Base-by-base conservation (phyloP, 2,797 vertebrate species). In the Anas flavirostris region DNA sequence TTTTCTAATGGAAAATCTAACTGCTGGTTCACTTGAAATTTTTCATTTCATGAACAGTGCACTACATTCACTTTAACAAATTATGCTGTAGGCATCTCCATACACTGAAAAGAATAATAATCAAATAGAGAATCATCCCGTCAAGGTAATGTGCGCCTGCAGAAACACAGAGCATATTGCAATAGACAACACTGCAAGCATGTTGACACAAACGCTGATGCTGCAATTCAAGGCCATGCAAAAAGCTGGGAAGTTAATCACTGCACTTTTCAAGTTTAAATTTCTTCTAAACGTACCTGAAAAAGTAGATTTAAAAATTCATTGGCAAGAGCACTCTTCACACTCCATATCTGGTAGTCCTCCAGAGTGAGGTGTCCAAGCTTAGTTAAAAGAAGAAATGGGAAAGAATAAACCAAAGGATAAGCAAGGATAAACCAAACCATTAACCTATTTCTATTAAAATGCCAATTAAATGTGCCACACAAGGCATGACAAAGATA, bases 321-420 rank as follows among this genome's bases (percentile, higher is more conserved):
- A 90, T 99, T 99, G 98, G 99, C 99, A 91, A 99, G 98, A 64
- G 99, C 98, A 91, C 99, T 99, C 98, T 99, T 99, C 96, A 99
- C 99, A 84, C 99, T 99, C 99, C 99, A 99, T 93, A 99, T 99
- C 98, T 99, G 99, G 97, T 99, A 99, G 96, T 99, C 99, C 96
- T 99, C 99, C 83, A 99, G 98, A 72, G 98, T 99, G 96, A 99
- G 98, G 88, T 99, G 99, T 86, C 99, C 99, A 39, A 98, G 96
- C 99, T 99, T 93, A 84, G 95, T 89, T 19, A 72, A 55, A 91
- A 52, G 70, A 31, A 80, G 4, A 14, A 72, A 28, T 41, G 68
- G 13, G 33, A 48, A 78, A 88, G 7, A 33, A 7, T 44, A 44
- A 44, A 44, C 43, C 43, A 44, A 44, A 44, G 43, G 17, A 44